A percentile compares a stretch with the other conserved stretches of the same genome.
These are phyloP conservation scores for Hyla sarda DNA, from an alignment of 2,113 vertebrate species.

Conservation along the genomic window DNA sequence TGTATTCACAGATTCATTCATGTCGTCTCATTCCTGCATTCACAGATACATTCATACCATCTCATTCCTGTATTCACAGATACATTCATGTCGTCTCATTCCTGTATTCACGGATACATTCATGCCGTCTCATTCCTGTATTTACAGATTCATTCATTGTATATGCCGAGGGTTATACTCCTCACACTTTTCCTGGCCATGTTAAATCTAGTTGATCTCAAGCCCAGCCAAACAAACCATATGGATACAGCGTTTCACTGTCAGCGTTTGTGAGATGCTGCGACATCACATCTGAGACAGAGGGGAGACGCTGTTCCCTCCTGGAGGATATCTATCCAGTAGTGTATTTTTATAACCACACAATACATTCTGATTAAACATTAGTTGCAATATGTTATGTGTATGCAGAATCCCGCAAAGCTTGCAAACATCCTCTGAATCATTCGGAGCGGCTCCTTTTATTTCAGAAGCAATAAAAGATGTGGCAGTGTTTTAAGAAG, in stretches of 20 bases:
- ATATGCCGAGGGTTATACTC: not conserved
- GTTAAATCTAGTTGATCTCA: not conserved
- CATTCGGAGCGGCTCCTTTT: slow-evolving; percentile 21
- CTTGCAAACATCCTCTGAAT: slow-evolving; percentile 24
- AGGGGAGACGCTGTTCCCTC: not conserved
- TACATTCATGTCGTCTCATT: not conserved
- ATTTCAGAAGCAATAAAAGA: slow-evolving; percentile 43
- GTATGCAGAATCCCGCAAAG: slow-evolving; percentile 10
- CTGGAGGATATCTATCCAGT: not conserved
- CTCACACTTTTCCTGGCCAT: not conserved
- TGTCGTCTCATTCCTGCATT: no score
- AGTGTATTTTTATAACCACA: slow-evolving; percentile 25
- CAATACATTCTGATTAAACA: slow-evolving; percentile 15
- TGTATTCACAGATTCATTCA: no score
- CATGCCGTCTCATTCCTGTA: not conserved
- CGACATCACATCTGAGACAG: not conserved
- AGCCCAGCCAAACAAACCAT: slow-evolving; percentile 23
- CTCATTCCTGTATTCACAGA: no score
- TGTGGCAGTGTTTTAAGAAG: slow-evolving; percentile 35
- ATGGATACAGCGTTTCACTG: not conserved
- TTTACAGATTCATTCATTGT: not conserved
- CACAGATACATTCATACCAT: not conserved
- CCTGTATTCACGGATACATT: no score
- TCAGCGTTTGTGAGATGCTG: not conserved
- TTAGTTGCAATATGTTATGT: slow-evolving; percentile 2